phyloP scores from a whole-genome alignment of 2,113 vertebrate species.

The Catharus bicknelli region DNA sequence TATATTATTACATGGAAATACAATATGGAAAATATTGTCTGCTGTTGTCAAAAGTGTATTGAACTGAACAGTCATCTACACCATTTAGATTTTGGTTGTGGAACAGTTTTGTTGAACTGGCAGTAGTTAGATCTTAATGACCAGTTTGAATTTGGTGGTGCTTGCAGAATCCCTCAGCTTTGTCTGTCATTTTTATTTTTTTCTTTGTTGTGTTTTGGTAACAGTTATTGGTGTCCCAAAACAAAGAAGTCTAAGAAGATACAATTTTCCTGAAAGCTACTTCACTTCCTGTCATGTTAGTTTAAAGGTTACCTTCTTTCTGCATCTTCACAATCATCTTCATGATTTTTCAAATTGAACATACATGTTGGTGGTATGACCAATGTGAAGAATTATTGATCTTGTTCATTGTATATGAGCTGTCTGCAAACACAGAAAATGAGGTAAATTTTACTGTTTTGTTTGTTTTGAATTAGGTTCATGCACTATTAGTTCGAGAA shows the following conservation, averaged over 20 bases:
- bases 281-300: neutral
- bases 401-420: neutral
- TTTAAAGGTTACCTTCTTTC: neutral
- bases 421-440: neutral
- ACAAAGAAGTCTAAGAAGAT: neutral
- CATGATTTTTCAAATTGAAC: neutral
- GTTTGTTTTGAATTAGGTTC: constrained; percentile 71
- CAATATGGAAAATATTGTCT: neutral
- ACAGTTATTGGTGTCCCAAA: neutral
- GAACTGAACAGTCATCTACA: neutral
- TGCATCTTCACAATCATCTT: neutral
- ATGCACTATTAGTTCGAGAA: constrained; percentile 85
- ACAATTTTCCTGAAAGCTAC: neutral
- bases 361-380: accelerated
- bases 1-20: too few species aligned
- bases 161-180: neutral
- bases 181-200: neutral
- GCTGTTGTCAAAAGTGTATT: neutral
- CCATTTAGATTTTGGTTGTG: neutral
- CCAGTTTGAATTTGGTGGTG: neutral
- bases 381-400: neutral
- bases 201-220: neutral
- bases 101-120: neutral
- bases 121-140: neutral
- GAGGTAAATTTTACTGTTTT: neutral